Conservation (phyloP, 2,888 invertebrate species). For the Cheilosia vernalis region DNA sequence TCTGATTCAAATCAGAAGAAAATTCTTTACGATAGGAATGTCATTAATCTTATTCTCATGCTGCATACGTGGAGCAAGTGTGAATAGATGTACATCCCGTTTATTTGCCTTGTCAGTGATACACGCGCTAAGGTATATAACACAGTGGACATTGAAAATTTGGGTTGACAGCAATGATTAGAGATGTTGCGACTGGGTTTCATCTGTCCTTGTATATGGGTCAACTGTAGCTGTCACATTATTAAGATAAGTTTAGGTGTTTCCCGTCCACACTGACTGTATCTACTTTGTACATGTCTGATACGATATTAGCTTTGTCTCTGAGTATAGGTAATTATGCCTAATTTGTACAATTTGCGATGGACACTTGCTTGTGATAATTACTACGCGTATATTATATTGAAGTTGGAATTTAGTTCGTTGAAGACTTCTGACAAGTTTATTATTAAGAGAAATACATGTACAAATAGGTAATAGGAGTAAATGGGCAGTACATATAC, state of each 20-base stretch:
- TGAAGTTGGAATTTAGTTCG: too few species aligned
- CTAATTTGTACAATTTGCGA: too few species aligned
- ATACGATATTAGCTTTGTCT: background rate
- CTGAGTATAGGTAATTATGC: too few species aligned
- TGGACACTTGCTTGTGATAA: too few species aligned
- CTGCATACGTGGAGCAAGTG: too few species aligned
- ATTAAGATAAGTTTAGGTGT: slow-evolving; percentile 12
- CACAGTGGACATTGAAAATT: slow-evolving; percentile 46
- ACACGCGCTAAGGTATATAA: slow-evolving; percentile 17
- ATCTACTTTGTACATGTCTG: background rate
- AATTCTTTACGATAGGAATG: slow-evolving; percentile 36
- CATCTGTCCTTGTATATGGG: slow-evolving; percentile 54
- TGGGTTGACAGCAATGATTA: slow-evolving; percentile 49
- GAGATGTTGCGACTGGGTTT: slow-evolving; percentile 47
- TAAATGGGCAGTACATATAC: too few species aligned
- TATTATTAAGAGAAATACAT: too few species aligned
- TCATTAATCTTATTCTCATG: slow-evolving; percentile 43
- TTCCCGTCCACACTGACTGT: background rate
- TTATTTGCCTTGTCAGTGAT: background rate
- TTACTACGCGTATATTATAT: too few species aligned
- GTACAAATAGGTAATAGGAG: too few species aligned
- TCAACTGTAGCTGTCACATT: slow-evolving; percentile 46
- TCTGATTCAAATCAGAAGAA: slow-evolving; percentile 38
- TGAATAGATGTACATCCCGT: too few species aligned
- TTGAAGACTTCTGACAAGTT: too few species aligned